Percentiles rank a stretch among this genome's conserved stretches.
Evolutionary conservation across 2,113 vertebrate species (phyloP).

Genomic region (Xiphophorus couchianus): DNA sequence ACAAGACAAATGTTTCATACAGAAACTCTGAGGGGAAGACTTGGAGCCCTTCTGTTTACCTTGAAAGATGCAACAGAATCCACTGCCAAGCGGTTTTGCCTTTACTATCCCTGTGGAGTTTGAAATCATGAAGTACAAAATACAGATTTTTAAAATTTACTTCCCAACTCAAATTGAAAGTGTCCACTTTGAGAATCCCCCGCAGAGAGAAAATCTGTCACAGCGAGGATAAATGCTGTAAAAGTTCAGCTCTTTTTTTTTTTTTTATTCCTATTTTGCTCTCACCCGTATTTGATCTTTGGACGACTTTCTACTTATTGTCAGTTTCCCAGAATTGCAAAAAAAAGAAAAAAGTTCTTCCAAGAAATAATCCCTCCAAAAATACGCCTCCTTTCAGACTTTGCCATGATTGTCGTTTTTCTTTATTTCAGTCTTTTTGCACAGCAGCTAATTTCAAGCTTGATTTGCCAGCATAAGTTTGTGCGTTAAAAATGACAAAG

Average conservation of each 20-base stretch:
- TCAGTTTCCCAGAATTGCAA: neutral
- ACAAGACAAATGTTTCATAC: neutral
- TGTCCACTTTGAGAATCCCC: neutral
- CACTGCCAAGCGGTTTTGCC: neutral
- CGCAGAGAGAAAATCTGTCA: neutral
- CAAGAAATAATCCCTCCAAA: neutral
- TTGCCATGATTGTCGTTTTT: neutral
- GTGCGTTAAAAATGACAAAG: neutral
- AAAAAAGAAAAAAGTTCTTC: neutral
- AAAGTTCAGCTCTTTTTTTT: neutral
- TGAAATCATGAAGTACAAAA: too few relatives aligned
- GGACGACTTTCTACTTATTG: neutral
- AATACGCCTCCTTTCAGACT: neutral
- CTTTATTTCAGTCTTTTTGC: neutral
- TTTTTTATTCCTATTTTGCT: neutral
- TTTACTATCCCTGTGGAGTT: too few relatives aligned
- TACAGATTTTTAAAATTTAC: neutral
- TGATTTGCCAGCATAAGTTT: neutral
- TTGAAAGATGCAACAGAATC: neutral
- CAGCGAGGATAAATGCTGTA: neutral
- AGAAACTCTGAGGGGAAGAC: too few relatives aligned
- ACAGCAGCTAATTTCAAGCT: constrained; percentile 1
- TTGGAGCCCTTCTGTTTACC: neutral
- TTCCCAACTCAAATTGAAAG: neutral
- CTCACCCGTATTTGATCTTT: neutral